phyloP scores from a whole-genome alignment of 2,113 vertebrate genomes.

The Tretioscincus oriximinensis region DNA sequence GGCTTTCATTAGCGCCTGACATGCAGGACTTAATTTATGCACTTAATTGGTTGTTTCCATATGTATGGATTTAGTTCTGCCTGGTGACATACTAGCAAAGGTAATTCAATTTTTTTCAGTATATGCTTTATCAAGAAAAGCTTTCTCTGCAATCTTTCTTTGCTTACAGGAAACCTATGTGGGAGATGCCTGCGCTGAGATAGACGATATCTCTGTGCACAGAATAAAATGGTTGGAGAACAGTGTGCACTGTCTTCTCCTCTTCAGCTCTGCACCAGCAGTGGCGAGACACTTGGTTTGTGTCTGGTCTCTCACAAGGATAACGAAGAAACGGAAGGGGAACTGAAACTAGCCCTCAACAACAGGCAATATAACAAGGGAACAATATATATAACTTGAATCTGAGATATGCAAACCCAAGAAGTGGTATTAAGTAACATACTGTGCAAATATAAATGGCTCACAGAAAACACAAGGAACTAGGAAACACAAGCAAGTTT shows the following conservation, averaged over 20 bases:
- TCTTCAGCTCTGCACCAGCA: slow-evolving; percentile 3
- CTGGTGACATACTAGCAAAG: not conserved
- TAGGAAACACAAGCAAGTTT: no score
- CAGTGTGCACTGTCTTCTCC: slow-evolving; percentile 34
- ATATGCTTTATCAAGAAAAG: not conserved
- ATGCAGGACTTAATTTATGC: not conserved
- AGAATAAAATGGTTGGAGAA: slow-evolving; percentile 28
- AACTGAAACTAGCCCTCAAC: no score
- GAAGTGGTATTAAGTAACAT: no score
- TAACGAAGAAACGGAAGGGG: no score
- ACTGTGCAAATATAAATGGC: no score
- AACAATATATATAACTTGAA: no score
- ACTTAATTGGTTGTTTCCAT: not conserved
- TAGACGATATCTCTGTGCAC: slow-evolving; percentile 20
- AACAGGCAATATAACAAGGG: no score
- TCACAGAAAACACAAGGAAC: no score
- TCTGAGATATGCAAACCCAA: no score
- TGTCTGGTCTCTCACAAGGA: no score
- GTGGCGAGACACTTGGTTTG: slow-evolving; percentile 16
- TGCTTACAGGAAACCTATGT: slow-evolving; percentile 26
- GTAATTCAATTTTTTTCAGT: not conserved
- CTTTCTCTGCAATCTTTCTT: slow-evolving; percentile 9
- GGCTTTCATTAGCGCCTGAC: not conserved
- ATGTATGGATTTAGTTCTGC: not conserved
- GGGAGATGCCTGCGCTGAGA: slow-evolving; percentile 30